Evolutionary conservation across 2,113 vertebrate species (phyloP).

Genomic region (Laterallus jamaicensis): DNA sequence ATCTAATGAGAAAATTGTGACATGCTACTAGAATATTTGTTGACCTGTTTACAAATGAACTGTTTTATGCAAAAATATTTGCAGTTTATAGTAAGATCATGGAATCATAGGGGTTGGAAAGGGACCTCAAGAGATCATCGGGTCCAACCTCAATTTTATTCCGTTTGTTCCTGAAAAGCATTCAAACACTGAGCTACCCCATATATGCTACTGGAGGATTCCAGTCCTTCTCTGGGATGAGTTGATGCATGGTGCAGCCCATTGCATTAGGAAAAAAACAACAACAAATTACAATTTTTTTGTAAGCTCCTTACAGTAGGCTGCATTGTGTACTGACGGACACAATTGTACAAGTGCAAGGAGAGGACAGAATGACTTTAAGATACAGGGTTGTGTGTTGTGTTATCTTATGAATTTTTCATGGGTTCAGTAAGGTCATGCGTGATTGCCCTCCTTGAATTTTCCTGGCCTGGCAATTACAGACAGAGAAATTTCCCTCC

Average conservation of each 20-base stretch:
- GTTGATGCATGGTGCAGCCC: background rate
- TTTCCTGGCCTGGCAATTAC: conserved; percentile 12
- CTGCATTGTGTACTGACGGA: background rate
- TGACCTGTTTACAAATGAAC: background rate
- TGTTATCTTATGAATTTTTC: conserved; percentile 50
- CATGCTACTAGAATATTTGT: background rate
- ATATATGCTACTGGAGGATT: background rate
- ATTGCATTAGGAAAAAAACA: background rate
- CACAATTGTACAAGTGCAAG: background rate
- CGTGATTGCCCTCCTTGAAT: conserved; percentile 59
- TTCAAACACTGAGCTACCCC: background rate
- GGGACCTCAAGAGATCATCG: too few species aligned
- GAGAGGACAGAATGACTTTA: background rate
- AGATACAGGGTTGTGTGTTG: background rate
- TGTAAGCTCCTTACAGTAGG: background rate
- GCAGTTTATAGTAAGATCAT: background rate
- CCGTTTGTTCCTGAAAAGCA: background rate
- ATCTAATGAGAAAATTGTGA: background rate
- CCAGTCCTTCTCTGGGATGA: background rate
- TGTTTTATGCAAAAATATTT: background rate
- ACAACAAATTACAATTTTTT: background rate
- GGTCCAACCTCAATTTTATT: background rate
- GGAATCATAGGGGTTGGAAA: too few species aligned
- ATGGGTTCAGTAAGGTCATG: conserved; percentile 15
- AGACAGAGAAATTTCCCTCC: conserved; percentile 57